Evolutionary conservation across 2,797 vertebrate genomes (phyloP), one percentile per base, ranked within the genome.

Genomic region (Alauda arvensis): DNA sequence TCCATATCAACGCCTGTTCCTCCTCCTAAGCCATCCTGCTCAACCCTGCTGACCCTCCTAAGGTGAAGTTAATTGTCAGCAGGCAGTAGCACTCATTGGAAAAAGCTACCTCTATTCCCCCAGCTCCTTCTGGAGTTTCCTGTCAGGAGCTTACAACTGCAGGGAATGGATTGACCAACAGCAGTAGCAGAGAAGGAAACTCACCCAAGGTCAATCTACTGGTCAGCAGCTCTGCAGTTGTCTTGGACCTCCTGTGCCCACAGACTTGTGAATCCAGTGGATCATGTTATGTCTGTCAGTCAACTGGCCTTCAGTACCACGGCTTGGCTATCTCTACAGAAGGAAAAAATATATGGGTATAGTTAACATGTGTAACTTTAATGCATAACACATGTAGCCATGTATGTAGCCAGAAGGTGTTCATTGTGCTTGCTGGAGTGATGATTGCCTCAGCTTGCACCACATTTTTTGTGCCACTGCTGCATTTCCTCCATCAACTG

Each of bases 391-490:
- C 85, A 95, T 95, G 94, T 90, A 91, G 76, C 95, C 93, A 92
- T 89, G 77, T 89, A 94, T 93, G 93, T 93, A 94, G 90, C 94
- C 95, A 95, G 92, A 95, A 96, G 93, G 90, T 94, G 93, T 91
- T 93, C 93, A 94, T 91, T 94, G 93, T 95, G 89, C 82, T 92
- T 89, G 75, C 87, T 85, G 60, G 90, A 94, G 95, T 93, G 95
- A 93, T 94, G 94, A 95, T 89, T 95, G 89, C 87, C 89, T 95
- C 94, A 95, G 95, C 83, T 92, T 93, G 91, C 95, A 95, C 92
- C 90, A 89, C 90, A 91, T 94, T 91, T 92, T 93, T 91, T 94
- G 91, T 83, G 87, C 90, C 87, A 93, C 62, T 87, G 84, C 87
- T 87, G 90, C 80, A 85, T 94, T 94, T 95, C 77, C 85, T 81